phyloP scores from a whole-genome alignment of 2,113 vertebrate species.

The Tretioscincus oriximinensis region DNA sequence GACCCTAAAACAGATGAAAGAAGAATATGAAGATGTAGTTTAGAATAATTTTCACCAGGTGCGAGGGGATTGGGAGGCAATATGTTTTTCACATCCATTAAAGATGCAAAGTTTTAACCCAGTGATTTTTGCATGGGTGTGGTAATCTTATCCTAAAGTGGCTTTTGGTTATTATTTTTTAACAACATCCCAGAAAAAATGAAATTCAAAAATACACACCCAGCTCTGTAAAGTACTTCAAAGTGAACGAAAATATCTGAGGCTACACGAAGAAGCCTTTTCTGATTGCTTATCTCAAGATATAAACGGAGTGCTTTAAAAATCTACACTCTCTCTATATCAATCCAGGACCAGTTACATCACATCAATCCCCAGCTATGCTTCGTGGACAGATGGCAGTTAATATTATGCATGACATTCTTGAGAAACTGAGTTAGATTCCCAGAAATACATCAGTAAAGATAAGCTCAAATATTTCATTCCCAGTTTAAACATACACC shows the following conservation, averaged over 20 bases:
- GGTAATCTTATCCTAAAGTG: too few species aligned
- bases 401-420: slow-evolving; percentile 20
- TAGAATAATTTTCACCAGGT: too few species aligned
- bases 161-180: too few species aligned
- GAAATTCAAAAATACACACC: not conserved
- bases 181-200: not conserved
- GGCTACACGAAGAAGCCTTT: not conserved
- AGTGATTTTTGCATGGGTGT: too few species aligned
- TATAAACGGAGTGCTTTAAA: not conserved
- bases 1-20: slow-evolving; percentile 73
- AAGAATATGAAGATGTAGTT: not conserved
- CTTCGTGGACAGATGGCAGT: not conserved
- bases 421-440: slow-evolving; percentile 4
- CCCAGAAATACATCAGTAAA: not conserved
- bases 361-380: not conserved
- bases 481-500: not conserved
- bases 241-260: not conserved
- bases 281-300: not conserved
- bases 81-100: not conserved
- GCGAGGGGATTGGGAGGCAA: too few species aligned
- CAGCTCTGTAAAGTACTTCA: not conserved
- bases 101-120: not conserved
- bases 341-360: too few species aligned
- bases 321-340: not conserved
- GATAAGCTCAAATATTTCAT: slow-evolving; percentile 16